Conservation (phyloP, 2,888 invertebrate species). For the Tetragonula carbonaria region DNA sequence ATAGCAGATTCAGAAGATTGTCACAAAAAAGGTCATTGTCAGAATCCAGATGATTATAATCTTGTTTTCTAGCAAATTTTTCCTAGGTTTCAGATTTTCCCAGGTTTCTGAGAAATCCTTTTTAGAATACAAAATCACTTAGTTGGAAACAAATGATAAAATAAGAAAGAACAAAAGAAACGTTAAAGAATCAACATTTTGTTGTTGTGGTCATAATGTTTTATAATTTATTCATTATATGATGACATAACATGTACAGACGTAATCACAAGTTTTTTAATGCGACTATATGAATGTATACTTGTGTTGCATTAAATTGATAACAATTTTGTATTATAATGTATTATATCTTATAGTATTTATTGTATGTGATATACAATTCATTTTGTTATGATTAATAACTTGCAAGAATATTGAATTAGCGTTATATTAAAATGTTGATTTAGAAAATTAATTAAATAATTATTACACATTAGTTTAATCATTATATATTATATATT, state of each 20-base stretch:
- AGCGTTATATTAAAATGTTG: too few species aligned
- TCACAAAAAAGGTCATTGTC: conserved; percentile 21
- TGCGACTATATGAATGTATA: too few species aligned
- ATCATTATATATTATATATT: neutral
- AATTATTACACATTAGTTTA: too few species aligned
- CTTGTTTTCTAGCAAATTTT: conserved; percentile 29
- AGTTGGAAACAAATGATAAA: neutral
- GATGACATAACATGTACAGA: neutral
- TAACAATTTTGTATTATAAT: too few species aligned
- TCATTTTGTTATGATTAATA: too few species aligned
- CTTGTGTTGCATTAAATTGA: too few species aligned
- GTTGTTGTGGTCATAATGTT: neutral
- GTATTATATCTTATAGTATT: neutral
- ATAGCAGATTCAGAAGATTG: neutral
- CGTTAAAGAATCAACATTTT: neutral
- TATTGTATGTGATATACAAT: neutral
- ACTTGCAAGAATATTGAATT: too few species aligned
- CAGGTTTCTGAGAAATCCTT: conserved; percentile 32
- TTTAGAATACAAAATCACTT: neutral
- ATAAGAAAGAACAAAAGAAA: neutral
- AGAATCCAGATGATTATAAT: conserved; percentile 13
- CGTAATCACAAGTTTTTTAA: neutral
- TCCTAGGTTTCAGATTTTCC: neutral
- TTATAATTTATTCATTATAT: neutral
- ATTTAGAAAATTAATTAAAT: too few species aligned